phyloP scores from a whole-genome alignment of 2,888 invertebrate genomes.

The Lasioglossum zephyrum region DNA sequence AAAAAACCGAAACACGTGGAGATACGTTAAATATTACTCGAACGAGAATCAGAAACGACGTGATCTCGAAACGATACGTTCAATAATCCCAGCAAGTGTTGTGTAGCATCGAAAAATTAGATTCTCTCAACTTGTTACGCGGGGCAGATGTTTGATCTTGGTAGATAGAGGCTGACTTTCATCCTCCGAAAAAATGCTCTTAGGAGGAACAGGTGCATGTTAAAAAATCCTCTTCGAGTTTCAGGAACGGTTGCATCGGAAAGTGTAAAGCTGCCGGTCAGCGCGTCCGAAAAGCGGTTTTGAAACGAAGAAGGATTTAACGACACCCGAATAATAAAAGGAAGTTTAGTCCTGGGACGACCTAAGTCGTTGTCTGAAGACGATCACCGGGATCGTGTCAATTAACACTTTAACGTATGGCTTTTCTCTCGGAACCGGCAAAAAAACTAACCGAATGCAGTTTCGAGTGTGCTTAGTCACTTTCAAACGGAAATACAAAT shows the following conservation, averaged over 20 bases:
- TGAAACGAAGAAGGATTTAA: slow-evolving; percentile 48
- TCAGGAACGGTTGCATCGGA: slow-evolving; percentile 53
- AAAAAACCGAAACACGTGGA: too few relatives aligned
- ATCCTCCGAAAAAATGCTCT: slow-evolving; percentile 66
- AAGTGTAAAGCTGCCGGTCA: slow-evolving; percentile 35
- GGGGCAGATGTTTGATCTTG: slow-evolving; percentile 71
- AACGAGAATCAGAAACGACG: too few relatives aligned
- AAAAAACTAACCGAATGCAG: neutral
- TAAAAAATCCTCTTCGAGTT: slow-evolving; percentile 66
- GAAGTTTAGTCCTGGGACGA: neutral
- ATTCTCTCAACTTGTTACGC: slow-evolving; percentile 61
- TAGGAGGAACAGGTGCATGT: slow-evolving; percentile 67
- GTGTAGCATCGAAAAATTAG: slow-evolving; percentile 51
- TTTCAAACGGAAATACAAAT: neutral
- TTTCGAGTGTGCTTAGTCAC: neutral
- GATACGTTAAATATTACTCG: too few relatives aligned
- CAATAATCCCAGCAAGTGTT: slow-evolving; percentile 22
- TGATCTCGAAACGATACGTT: neutral
- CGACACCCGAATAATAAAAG: slow-evolving; percentile 17
- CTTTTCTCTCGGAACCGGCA: neutral
- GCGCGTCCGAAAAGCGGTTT: neutral
- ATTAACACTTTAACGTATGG: slow-evolving; percentile 1
- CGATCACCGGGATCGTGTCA: slow-evolving; percentile 3
- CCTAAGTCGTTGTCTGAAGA: neutral
- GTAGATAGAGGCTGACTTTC: slow-evolving; percentile 65